Base-by-base conservation (phyloP, 2,888 invertebrate species). In the Nephrotoma guestfalica region DNA sequence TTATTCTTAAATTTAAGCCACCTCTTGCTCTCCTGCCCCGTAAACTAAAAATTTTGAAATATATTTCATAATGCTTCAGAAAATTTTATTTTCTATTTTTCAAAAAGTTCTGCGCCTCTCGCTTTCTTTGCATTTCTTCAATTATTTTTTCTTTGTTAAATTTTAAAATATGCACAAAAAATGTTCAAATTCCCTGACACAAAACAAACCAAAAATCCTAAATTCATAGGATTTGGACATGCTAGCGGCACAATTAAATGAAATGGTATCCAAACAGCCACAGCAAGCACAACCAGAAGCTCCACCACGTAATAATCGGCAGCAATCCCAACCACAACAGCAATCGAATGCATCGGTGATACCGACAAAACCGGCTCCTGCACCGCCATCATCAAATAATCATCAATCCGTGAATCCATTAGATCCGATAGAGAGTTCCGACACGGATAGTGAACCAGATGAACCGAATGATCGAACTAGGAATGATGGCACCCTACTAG, bases 201-300 rank as follows among this genome's bases (percentile, higher is more conserved):
- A 86, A 87, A 88, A 88, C 88, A 88, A 88, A 88, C 88, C 88
- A 89, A 89, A 88, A 89, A 89, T 88, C 88, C 88, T 87, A 89
- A 71, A 71, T 88, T 88, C 90, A 88, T 93, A 98, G 97, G 98
- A 99, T 93, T 94, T 99, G 93, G 99, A 99, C 93, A 96, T 96
- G 91, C 93, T 99, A 91, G 99, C 98, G 88, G 97, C 97, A 90
- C 98, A 99, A 92, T 94, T 99, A 91, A 98, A 97, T 93, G 97
- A 98, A 93, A 94, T 99, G 91, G 95, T 96, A 90, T 94, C 93
- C 88, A 88, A 88, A 88, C 88, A 88, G 88, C 87, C 88, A 87
- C 87, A 88, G 85, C 95, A 95, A 89, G 94, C 94, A 88, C 94
- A 95, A 88, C 94, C 94, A 87, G 94, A 94, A 92, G 94, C 94